These are phyloP conservation scores for Galagoides demidoff DNA, from an alignment of 2,797 vertebrate genomes.

Conservation along the genomic window DNA sequence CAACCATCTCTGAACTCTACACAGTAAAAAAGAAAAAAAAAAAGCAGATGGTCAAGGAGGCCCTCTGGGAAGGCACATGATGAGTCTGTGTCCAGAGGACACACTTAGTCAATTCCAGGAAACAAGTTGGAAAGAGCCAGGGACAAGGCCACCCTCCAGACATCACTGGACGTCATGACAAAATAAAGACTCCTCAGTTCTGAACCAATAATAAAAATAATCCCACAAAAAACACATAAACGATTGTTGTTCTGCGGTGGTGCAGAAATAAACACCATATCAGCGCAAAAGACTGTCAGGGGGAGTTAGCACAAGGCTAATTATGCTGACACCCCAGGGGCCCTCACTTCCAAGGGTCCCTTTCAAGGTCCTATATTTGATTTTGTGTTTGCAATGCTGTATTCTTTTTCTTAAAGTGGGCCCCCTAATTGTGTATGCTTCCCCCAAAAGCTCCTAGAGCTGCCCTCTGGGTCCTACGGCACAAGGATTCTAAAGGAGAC, in stretches of 20 bases:
- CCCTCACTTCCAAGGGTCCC: background rate
- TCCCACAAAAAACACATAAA: background rate
- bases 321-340: background rate
- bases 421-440: background rate
- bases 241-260: background rate
- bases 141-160: background rate
- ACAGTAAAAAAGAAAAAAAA: background rate
- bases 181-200: constrained; percentile 35
- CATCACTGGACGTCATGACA: background rate
- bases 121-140: background rate
- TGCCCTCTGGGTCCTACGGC: background rate
- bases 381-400: background rate
- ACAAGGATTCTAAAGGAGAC: constrained; percentile 29
- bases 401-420: background rate
- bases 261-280: background rate
- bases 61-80: background rate
- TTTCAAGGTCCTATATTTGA: background rate
- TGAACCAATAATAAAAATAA: background rate
- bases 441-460: background rate
- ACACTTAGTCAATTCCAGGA: background rate
- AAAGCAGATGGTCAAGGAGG: background rate
- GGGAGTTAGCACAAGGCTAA: background rate
- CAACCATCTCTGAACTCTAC: constrained; percentile 66
- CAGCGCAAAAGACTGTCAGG: background rate
- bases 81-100: background rate